These are phyloP conservation scores for Tricholauxania praeusta DNA, from an alignment of 2,888 invertebrate genomes.

Conservation along the genomic window DNA sequence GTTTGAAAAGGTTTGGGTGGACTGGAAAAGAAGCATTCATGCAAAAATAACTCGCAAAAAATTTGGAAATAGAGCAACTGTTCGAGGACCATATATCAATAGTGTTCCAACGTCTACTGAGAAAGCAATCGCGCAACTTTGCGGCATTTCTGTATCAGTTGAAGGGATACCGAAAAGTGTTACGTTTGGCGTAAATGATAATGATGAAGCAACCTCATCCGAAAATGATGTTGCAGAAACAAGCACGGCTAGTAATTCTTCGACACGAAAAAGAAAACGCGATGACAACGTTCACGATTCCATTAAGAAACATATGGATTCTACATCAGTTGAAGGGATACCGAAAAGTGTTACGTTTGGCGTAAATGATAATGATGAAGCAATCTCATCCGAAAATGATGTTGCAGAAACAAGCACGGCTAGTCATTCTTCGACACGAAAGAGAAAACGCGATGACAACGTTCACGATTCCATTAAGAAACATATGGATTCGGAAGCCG, in stretches of 20 bases:
- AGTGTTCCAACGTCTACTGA: not conserved
- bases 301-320: not conserved
- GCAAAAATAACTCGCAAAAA: not conserved
- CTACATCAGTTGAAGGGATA: not conserved
- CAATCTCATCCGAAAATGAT: not conserved
- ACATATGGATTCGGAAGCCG: not conserved
- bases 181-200: no score
- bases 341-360: no score
- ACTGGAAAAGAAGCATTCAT: not conserved
- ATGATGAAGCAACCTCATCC: no score
- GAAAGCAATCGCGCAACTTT: not conserved
- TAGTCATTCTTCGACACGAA: not conserved
- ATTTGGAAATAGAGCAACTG: no score
- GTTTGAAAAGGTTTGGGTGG: not conserved
- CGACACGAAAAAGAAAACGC: not conserved
- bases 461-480: not conserved
- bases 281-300: no score
- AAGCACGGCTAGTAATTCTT: not conserved
- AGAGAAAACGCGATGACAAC: not conserved
- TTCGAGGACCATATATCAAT: no score
- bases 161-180: no score
- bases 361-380: no score
- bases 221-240: not conserved
- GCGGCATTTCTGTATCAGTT: not conserved
- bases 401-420: not conserved